Conservation (phyloP, 1,140 invertebrate species). For the Drosophila tristis region DNA sequence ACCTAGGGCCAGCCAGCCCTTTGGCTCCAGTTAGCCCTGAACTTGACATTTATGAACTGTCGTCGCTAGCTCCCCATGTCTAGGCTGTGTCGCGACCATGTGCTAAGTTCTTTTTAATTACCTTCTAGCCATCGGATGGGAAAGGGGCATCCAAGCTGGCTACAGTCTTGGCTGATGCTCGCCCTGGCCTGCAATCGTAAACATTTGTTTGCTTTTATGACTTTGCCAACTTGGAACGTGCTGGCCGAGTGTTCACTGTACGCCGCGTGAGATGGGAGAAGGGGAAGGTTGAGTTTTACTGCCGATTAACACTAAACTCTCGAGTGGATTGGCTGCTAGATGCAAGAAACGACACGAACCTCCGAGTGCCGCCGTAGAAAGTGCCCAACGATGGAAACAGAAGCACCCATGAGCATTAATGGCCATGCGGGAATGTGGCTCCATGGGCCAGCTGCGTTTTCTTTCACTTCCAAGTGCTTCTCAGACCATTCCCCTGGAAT, state of each 20-base stretch:
- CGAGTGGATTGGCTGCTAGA: constrained; percentile 16
- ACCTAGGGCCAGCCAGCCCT: neutral
- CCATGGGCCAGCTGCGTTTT: constrained; percentile 6
- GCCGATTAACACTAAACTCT: constrained; percentile 11
- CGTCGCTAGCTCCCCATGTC: constrained; percentile 16
- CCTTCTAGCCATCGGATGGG: constrained; percentile 18
- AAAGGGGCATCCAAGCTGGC: constrained; percentile 1
- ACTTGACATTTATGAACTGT: constrained; percentile 77
- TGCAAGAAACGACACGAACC: constrained; percentile 37
- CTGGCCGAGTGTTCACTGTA: constrained; percentile 23
- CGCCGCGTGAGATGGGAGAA: neutral
- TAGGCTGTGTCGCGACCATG: constrained; percentile 47
- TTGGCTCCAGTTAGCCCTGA: constrained; percentile 63
- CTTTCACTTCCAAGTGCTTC: neutral
- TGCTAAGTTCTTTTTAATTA: constrained; percentile 79
- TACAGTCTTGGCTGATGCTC: constrained; percentile 30
- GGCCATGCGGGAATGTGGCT: constrained; percentile 27
- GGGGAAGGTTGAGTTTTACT: constrained; percentile 2
- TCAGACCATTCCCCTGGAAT: no score
- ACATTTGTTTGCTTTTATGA: constrained; percentile 28
- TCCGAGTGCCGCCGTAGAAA: constrained; percentile 3
- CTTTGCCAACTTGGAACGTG: constrained; percentile 44
- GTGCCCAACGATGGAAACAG: constrained; percentile 13
- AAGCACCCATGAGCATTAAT: constrained; percentile 16
- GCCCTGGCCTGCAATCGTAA: constrained; percentile 33